Percentiles rank a stretch among this genome's conserved stretches.
phyloP scores from a whole-genome alignment of 2,113 vertebrate genomes.

The Chionomys nivalis region DNA sequence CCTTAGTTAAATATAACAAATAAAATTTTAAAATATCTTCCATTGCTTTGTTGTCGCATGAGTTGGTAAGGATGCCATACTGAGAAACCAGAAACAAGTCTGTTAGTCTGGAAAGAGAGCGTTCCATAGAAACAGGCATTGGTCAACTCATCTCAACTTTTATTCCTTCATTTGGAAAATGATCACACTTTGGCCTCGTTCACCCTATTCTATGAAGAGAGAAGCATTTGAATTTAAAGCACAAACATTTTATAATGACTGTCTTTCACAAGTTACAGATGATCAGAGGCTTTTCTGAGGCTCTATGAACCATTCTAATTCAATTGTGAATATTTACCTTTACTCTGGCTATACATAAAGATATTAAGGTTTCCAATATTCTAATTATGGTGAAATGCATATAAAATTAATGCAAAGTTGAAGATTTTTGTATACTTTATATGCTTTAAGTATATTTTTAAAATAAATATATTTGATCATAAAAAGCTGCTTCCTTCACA shows the following conservation, averaged over 20 bases:
- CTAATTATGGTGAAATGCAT: slow-evolving; percentile 1
- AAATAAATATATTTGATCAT: slow-evolving; percentile 28
- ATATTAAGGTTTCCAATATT: neutral
- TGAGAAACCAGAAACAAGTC: neutral
- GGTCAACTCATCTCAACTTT: neutral
- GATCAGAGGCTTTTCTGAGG: neutral
- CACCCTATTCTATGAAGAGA: neutral
- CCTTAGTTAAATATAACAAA: neutral
- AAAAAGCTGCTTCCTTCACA: neutral
- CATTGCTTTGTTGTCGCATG: neutral
- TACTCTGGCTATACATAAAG: neutral
- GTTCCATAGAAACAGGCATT: no score
- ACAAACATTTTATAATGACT: slow-evolving; percentile 1
- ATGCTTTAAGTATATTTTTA: neutral
- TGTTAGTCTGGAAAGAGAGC: neutral
- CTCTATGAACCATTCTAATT: neutral
- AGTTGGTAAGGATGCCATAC: neutral
- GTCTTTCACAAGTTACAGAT: neutral
- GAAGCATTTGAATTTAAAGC: neutral
- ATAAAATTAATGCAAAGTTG: slow-evolving; percentile 14
- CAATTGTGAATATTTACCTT: slow-evolving; percentile 12
- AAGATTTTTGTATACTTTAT: neutral
- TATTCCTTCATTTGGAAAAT: neutral
- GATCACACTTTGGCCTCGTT: neutral
- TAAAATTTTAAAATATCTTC: neutral